Evolutionary conservation across 2,113 vertebrate species (phyloP).

Genomic region (Ageneiosus marmoratus): DNA sequence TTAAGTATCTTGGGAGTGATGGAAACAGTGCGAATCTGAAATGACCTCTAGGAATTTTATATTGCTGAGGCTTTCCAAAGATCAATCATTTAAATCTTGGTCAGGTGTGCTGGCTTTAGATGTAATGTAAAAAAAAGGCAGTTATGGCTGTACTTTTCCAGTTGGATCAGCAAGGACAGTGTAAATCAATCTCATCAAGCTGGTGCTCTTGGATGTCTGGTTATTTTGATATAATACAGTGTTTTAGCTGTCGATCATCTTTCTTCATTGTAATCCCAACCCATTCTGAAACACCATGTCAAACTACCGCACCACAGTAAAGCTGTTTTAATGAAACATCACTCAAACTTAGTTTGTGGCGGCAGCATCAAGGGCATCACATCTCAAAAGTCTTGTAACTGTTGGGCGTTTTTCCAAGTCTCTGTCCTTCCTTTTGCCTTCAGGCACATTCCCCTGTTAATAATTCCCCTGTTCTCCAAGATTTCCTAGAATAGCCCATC

Average conservation of each 20-base stretch:
- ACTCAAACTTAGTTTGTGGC: not conserved
- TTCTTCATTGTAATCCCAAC: not conserved
- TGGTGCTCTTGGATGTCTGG: not conserved
- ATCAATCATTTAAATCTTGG: not conserved
- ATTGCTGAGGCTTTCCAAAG: not conserved
- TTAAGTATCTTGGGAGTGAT: too few relatives aligned
- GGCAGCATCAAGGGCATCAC: not conserved
- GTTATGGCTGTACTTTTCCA: not conserved
- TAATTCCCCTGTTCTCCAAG: not conserved
- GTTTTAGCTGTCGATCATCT: not conserved
- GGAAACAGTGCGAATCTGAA: not conserved
- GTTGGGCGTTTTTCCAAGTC: too few relatives aligned
- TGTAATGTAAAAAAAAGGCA: not conserved
- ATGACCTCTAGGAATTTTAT: too few relatives aligned
- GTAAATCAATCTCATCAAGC: not conserved
- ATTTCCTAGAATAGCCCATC: not conserved
- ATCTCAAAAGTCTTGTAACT: not conserved
- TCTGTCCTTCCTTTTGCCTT: not conserved
- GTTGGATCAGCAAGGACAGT: not conserved
- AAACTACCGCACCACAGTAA: not conserved
- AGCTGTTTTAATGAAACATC: not conserved
- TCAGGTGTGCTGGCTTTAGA: not conserved
- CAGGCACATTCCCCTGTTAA: too few relatives aligned
- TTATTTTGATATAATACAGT: not conserved
- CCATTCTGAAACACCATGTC: not conserved